phyloP scores from a whole-genome alignment of 2,113 vertebrate species.

The Maylandia zebra region DNA sequence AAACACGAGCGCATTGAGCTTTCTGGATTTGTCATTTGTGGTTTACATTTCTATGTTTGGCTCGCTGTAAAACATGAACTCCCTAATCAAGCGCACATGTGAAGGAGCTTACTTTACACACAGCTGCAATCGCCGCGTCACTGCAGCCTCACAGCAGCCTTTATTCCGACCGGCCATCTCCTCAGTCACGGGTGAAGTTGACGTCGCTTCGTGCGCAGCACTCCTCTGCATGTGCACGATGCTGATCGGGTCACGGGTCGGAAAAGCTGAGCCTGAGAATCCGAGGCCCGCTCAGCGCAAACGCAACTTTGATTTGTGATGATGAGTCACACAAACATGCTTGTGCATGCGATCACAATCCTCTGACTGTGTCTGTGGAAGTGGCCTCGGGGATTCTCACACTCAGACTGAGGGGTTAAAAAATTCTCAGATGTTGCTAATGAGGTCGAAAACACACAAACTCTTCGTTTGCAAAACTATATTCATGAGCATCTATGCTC shows the following conservation, averaged over 20 bases:
- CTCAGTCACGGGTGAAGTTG: background rate
- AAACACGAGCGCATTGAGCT: background rate
- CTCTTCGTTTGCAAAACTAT: background rate
- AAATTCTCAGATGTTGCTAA: slow-evolving; percentile 32
- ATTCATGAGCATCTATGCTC: background rate
- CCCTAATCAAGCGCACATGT: slow-evolving; percentile 32
- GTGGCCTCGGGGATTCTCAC: slow-evolving; percentile 35
- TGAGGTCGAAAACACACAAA: background rate
- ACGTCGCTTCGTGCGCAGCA: background rate
- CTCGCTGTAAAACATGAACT: slow-evolving; percentile 36
- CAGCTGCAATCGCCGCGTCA: background rate
- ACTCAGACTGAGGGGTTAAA: background rate
- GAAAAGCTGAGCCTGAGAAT: slow-evolving; percentile 37
- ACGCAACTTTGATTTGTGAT: slow-evolving; percentile 53
- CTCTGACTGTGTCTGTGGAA: slow-evolving; percentile 47
- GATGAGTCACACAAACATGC: slow-evolving; percentile 60
- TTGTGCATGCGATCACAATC: slow-evolving; percentile 53
- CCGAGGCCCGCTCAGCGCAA: slow-evolving; percentile 10
- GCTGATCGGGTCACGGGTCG: slow-evolving; percentile 22
- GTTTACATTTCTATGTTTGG: slow-evolving; percentile 40
- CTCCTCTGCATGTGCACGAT: slow-evolving; percentile 15
- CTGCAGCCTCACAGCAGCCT: background rate
- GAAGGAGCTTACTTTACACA: background rate
- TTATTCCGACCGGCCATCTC: background rate
- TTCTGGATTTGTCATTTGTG: slow-evolving; percentile 32